Base-by-base conservation (phyloP, 1,140 invertebrate species). In the Drosophila prosaltans region DNA sequence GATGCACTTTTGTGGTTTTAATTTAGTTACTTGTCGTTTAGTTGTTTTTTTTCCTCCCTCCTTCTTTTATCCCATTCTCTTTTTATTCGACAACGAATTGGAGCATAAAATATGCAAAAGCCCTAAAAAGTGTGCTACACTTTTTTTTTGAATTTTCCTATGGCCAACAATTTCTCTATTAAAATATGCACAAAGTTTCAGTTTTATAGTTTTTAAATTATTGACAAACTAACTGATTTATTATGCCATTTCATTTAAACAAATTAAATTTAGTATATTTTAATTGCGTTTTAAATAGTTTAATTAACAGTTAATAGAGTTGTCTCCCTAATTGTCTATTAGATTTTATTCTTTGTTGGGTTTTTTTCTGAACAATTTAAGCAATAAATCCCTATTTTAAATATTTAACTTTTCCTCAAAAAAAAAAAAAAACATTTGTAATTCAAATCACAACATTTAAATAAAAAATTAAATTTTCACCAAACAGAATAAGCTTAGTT, bases 1-100 rank as follows among this genome's bases (percentile, higher is more conserved):
- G 75, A 88, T 82, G 82, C 83, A 86, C 63, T 81, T 85, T 72
- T 78, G 68, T 59, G 84, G 79, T 77, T 81, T 79, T 54, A 54
- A 51, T 69, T 59, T 63, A 63, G 40, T 64, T 60, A 40, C 32
- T 36, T 36, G 32, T 36, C 6, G 32, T 36, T 36, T 36, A 36
- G 32, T 36, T 36, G 1, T 36, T 36, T 7, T 6, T 7, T 36
- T 7, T 36, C 32, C 32, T 4, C 28, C 26, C 58, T 58, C 30
- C 61, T 36, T 41, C 43, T 74, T 69, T 21, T 30, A 11, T 41
- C 11, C 40, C 6, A 9, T 9, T 48, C 10, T 48, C 32, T 57
- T 24, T 41, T 41, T 48, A 30, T 59, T 24, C 43, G 68, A 28
- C 6, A 36, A 9, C 59, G 30, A 80, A 74, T 61, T 67, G 30